These are phyloP conservation scores for Patiria pectinifera DNA, from an alignment of 53 echinoderm and acorn worm genomes.

Conservation along the genomic window DNA sequence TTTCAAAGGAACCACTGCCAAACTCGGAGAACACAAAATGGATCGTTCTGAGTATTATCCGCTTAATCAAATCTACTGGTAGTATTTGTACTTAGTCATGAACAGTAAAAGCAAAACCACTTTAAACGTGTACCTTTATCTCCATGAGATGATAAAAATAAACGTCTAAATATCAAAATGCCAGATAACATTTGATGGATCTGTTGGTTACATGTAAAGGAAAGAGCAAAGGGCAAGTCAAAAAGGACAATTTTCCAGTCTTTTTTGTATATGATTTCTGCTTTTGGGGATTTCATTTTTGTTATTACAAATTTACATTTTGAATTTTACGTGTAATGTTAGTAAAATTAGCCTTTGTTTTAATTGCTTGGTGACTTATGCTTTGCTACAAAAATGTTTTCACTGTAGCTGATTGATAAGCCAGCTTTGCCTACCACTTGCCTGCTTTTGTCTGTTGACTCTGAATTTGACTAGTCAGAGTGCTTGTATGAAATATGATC, in stretches of 20 bases:
- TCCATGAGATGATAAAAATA: background rate
- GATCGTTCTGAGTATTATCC: too few relatives aligned
- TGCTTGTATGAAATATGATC: too few relatives aligned
- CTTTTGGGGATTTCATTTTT: background rate
- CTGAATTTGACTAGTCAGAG: too few relatives aligned
- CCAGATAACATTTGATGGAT: background rate
- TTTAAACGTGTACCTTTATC: background rate
- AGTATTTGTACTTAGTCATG: background rate
- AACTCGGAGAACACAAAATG: too few relatives aligned
- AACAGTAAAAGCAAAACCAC: background rate
- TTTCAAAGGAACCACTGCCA: too few relatives aligned
- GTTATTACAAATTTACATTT: background rate
- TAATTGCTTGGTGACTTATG: too few relatives aligned
- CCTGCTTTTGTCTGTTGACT: too few relatives aligned
- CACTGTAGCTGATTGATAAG: too few relatives aligned
- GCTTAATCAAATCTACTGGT: background rate
- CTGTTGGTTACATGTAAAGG: background rate
- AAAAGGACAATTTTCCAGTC: background rate
- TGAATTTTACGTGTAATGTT: background rate
- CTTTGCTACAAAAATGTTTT: too few relatives aligned
- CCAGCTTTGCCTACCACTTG: too few relatives aligned
- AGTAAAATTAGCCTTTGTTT: too few relatives aligned
- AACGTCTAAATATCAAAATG: background rate
- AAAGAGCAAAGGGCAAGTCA: background rate
- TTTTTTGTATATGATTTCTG: background rate